These are phyloP conservation scores for Rhamnusium bicolor DNA, from an alignment of 2,888 invertebrate genomes.

Conservation along the genomic window DNA sequence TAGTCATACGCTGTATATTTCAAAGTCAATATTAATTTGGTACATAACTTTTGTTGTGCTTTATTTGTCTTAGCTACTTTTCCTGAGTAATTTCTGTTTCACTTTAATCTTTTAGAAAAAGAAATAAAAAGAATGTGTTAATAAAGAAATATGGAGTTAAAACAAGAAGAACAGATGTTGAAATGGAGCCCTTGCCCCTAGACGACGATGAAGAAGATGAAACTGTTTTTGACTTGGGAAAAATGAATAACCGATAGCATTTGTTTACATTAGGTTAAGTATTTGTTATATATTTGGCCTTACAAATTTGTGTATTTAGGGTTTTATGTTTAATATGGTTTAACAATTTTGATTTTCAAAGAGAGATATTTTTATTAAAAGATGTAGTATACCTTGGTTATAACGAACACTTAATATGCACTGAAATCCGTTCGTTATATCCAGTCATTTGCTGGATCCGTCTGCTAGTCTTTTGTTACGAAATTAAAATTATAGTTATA, in stretches of 20 bases:
- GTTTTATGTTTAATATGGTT: too few species aligned
- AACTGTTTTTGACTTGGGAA: constrained; percentile 67
- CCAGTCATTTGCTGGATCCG: not conserved
- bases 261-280: not conserved
- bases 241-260: constrained; percentile 37
- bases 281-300: not conserved
- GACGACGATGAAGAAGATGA: constrained; percentile 69
- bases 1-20: too few species aligned
- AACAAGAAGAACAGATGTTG: constrained; percentile 66
- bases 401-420: not conserved
- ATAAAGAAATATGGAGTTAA: constrained; percentile 68
- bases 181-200: constrained; percentile 69
- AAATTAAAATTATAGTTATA: too few species aligned
- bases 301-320: not conserved
- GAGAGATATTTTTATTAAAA: not conserved
- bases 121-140: constrained; percentile 51
- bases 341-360: too few species aligned
- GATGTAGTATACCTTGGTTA: not conserved
- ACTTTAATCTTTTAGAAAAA: constrained; percentile 46
- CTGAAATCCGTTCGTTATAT: not conserved
- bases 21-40: too few species aligned
- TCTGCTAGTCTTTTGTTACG: too few species aligned
- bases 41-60: too few species aligned
- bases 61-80: too few species aligned
- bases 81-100: too few species aligned